Evolutionary conservation across 1,140 invertebrate species (phyloP).

Genomic region (Drosophila tristis): DNA sequence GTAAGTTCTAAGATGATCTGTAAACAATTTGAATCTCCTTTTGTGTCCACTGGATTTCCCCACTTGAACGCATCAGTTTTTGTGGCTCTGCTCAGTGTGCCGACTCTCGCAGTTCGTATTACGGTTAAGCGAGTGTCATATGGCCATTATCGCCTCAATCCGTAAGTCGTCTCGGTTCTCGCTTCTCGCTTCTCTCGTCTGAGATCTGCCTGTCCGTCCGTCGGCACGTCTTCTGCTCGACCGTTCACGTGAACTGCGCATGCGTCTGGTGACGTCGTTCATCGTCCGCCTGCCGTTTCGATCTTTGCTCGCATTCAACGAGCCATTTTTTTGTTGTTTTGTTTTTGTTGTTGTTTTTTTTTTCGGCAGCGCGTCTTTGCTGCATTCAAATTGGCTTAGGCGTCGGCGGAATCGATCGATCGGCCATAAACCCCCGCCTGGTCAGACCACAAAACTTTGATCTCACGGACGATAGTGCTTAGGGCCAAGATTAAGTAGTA

Average conservation of each 20-base stretch:
- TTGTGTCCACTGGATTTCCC: accelerated
- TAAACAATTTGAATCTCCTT: no score
- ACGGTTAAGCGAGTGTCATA: no score
- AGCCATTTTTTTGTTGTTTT: slow-evolving; percentile 43
- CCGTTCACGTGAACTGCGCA: slow-evolving; percentile 72
- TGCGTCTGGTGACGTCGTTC: slow-evolving; percentile 45
- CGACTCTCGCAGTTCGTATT: no score
- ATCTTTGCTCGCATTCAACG: slow-evolving; percentile 57
- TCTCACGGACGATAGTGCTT: slow-evolving; percentile 36
- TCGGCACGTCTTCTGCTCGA: slow-evolving; percentile 1
- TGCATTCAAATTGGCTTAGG: slow-evolving; percentile 43
- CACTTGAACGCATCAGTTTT: no score
- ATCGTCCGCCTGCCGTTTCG: slow-evolving; percentile 19
- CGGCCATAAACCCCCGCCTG: slow-evolving; percentile 24
- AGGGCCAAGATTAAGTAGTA: slow-evolving; percentile 26
- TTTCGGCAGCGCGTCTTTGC: slow-evolving; percentile 23
- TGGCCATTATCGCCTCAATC: no score
- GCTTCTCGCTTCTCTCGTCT: no score
- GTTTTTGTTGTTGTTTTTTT: slow-evolving; percentile 4
- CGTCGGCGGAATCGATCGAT: slow-evolving; percentile 20
- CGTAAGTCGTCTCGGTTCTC: no score
- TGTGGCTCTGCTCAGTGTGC: no score
- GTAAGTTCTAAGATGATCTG: no score
- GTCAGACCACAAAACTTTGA: slow-evolving; percentile 27
- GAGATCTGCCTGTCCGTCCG: no score